Evolutionary conservation across 2,113 vertebrate genomes (phyloP).

Genomic region (Barbus barbus): DNA sequence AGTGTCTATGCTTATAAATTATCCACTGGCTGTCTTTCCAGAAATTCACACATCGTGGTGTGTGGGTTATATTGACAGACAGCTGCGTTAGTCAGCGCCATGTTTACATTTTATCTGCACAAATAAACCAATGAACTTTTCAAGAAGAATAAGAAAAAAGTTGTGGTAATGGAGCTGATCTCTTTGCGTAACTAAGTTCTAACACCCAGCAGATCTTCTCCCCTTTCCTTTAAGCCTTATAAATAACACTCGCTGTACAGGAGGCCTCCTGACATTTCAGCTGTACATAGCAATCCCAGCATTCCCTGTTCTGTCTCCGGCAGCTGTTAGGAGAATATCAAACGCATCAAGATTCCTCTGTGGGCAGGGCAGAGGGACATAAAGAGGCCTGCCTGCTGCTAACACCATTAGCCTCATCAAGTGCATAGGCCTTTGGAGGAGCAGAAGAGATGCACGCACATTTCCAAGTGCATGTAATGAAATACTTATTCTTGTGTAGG

Average conservation of each 20-base stretch:
- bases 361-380: neutral
- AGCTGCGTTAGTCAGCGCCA: constrained; percentile 18
- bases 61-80: constrained; percentile 13
- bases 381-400: constrained; percentile 19
- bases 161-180: constrained; percentile 33
- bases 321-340: constrained; percentile 68
- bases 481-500: constrained; percentile 17
- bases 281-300: constrained; percentile 65
- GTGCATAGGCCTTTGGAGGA: constrained; percentile 9
- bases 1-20: neutral
- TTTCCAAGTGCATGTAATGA: constrained; percentile 10
- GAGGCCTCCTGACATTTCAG: constrained; percentile 68
- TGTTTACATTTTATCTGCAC: constrained; percentile 42
- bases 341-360: constrained; percentile 60
- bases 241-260: constrained; percentile 62
- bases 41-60: neutral
- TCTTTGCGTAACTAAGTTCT: constrained; percentile 48
- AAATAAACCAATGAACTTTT: constrained; percentile 30
- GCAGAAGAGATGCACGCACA: neutral
- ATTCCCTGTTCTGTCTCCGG: constrained; percentile 58
- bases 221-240: constrained; percentile 55
- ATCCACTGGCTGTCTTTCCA: neutral
- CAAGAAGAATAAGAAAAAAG: constrained; percentile 2
- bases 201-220: constrained; percentile 32
- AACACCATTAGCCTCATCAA: constrained; percentile 27